phyloP scores from a whole-genome alignment of 2,888 invertebrate genomes.

The Cyclophora albipunctata region DNA sequence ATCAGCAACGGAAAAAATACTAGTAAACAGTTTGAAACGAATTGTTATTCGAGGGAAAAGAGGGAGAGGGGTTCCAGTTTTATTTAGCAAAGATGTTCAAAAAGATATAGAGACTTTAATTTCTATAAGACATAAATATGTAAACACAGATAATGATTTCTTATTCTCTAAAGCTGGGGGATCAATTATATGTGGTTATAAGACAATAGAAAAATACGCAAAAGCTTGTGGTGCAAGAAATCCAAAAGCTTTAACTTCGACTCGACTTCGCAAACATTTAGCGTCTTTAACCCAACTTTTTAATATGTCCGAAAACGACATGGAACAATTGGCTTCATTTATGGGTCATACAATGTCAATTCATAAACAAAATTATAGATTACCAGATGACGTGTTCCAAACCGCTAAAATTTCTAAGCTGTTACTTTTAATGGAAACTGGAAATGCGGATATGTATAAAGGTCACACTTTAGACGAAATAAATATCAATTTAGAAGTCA shows the following conservation, averaged over 20 bases:
- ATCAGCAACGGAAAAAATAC: constrained; percentile 13
- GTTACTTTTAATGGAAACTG: no score
- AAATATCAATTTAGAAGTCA: no score
- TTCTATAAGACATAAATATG: constrained; percentile 8
- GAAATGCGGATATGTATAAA: no score
- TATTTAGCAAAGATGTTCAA: constrained; percentile 17
- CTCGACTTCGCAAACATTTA: constrained; percentile 17
- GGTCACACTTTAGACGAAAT: no score
- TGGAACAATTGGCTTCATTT: no score
- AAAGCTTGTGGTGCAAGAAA: constrained; percentile 14
- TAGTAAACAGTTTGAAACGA: constrained; percentile 17
- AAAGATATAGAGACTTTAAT: constrained; percentile 12
- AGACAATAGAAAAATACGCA: constrained; percentile 15
- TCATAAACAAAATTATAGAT: no score
- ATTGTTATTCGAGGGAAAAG: constrained; percentile 14
- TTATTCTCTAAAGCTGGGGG: constrained; percentile 14
- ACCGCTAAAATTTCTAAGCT: no score
- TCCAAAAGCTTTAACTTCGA: constrained; percentile 12
- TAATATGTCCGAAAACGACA: no score
- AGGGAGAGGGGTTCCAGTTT: constrained; percentile 16
- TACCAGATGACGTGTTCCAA: no score
- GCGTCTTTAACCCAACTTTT: constrained; percentile 17
- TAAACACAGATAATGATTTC: constrained; percentile 9
- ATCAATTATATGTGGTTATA: constrained; percentile 5
- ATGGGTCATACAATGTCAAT: no score